Evolutionary conservation across 2,797 vertebrate species (phyloP), one percentile per base, ranked within the genome.

Genomic region (Acrossocheilus wenchowensis): DNA sequence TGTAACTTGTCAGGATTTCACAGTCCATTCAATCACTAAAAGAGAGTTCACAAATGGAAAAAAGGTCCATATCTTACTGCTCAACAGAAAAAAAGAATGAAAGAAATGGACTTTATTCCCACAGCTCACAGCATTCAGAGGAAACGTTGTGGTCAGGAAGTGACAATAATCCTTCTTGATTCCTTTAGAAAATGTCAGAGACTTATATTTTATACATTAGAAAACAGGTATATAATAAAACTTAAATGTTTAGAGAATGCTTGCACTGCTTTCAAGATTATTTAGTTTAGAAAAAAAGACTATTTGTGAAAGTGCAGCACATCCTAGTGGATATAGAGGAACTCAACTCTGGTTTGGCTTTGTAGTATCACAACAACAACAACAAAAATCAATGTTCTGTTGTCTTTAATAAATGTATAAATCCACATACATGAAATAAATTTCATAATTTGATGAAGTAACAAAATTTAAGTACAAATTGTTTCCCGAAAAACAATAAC

Each of bases 1-100:
- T 41, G 57, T 75, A 64, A 81, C 85, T 78, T 81, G 85, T 81
- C 78, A 75, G 68, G 69, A 74, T 86, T 81, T 86, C 78, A 86
- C 54, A 74, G 69, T 66, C 43, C 69, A 81, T 41, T 85, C 26
- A 12, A 39, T 81, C 69, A 62, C 69, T 30, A 86, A 78, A 54
- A 62, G 39, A 62, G n/a, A 71, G 64, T 30, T 45, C 41, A 52
- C 72, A 85, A 85, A 75, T 75, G 52, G 57, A 43, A 81, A 30
- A 23, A 77, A 81, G 82, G 80, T 66, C 43, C 26, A 64, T 64
- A 10, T 72, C n/a, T 30, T 12, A 5, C 15, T 15, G 12, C 73
- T 64, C 26, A 75, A 64, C 41, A 15, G 23, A 26, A 15, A 41
- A 43, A 8, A 19, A 1, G 26, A 34, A 1, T 30, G 1, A 9